phyloP scores from a whole-genome alignment of 2,113 vertebrate genomes.

The Nicator chloris region DNA sequence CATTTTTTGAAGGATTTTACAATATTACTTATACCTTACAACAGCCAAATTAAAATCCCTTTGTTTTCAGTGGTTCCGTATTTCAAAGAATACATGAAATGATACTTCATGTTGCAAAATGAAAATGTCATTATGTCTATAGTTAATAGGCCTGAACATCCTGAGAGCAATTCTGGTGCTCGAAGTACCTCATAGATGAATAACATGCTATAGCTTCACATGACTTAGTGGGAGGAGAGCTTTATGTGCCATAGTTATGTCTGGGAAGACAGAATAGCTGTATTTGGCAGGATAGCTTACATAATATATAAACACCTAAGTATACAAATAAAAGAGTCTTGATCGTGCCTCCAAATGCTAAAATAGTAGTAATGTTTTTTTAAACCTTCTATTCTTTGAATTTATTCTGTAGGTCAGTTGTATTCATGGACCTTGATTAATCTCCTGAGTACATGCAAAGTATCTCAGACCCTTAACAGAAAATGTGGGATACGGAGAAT shows the following conservation, averaged over 20 bases:
- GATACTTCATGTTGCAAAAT: neutral
- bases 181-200: neutral
- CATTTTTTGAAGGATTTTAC: neutral
- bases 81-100: neutral
- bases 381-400: neutral
- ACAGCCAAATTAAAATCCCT: neutral
- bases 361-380: neutral
- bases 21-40: neutral
- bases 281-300: neutral
- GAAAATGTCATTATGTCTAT: neutral
- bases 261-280: neutral
- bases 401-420: neutral
- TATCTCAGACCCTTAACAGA: neutral
- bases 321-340: neutral
- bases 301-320: fast-evolving
- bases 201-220: neutral
- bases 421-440: neutral
- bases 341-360: neutral
- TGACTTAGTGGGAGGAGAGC: neutral
- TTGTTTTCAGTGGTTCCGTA: neutral
- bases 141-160: neutral
- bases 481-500: neutral
- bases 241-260: neutral
- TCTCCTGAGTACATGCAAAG: neutral
- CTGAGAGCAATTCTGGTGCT: neutral